Evolutionary conservation across 1,140 invertebrate genomes (phyloP), one percentile per base, ranked within the genome.

Genomic region (Heliconius hewitsoni): DNA sequence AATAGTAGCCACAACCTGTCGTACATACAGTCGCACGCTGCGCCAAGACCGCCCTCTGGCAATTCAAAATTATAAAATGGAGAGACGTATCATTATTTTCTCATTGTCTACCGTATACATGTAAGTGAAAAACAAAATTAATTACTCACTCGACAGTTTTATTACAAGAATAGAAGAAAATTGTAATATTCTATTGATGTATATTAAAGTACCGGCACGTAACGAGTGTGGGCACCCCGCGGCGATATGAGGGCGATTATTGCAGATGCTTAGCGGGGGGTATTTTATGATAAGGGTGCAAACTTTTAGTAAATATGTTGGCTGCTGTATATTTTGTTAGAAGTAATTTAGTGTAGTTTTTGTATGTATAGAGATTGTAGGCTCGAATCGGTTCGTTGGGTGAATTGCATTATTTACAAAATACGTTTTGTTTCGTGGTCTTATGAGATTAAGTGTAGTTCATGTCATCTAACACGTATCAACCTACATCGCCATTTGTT

Each of bases 201-300:
- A 66, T 66, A 57, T 57, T 57, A 66, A 66, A 66, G 60, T 66
- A 66, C 60, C 60, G 60, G 60, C 60, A 66, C 60, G 60, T 66
- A 30, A 30, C 60, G 60, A 66, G 60, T 66, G 60, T 30, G 55
- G 55, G 8, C 57, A 8, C 27, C 60, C 60, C 13, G 23, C 60
- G 23, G 60, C 60, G 60, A 30, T 66, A 66, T 66, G 60, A 66
- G 27, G 60, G 60, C 30, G 60, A 66, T 66, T 66, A 66, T 66
- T 27, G 30, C 60, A 66, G 60, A 66, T 66, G 60, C 60, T 66
- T 66, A 13, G 60, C 60, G 60, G 60, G 60, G 60, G 60, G 23
- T 66, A 4, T 27, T 66, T 30, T 66, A 9, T 66, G 60, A 66
- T 27, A 16, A 66, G 60, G 60, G 60, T 66, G 60, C 16, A 66